A percentile compares a stretch with the other conserved stretches of the same genome.
phyloP scores from a whole-genome alignment of 2,888 invertebrate genomes.

The Dendrolimus houi region DNA sequence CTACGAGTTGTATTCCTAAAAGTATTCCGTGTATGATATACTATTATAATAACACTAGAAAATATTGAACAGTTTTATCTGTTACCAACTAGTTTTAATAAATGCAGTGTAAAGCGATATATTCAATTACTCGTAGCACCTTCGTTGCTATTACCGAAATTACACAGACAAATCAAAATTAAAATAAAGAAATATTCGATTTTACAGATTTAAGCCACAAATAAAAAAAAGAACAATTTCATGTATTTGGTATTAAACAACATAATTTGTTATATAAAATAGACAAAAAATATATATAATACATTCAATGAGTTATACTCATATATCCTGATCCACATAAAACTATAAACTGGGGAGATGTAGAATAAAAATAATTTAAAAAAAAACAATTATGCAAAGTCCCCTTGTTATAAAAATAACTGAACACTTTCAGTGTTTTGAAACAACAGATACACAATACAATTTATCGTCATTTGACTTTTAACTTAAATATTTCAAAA shows the following conservation, averaged over 20 bases:
- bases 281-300: conserved; percentile 29
- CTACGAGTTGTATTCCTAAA: conserved; percentile 23
- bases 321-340: conserved; percentile 11
- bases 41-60: background rate
- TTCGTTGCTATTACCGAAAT: conserved; percentile 51
- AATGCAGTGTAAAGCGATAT: background rate
- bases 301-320: conserved; percentile 56
- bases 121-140: conserved; percentile 5
- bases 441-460: conserved; percentile 32
- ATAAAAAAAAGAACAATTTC: conserved; percentile 41
- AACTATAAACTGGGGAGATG: conserved; percentile 13
- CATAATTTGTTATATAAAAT: conserved; percentile 45
- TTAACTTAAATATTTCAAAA: conserved; percentile 10
- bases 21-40: too few species aligned
- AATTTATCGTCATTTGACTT: conserved; percentile 52
- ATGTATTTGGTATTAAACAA: conserved; percentile 71
- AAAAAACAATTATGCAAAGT: conserved; percentile 29
- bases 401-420: conserved; percentile 20
- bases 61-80: conserved; percentile 1
- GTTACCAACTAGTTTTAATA: conserved; percentile 6
- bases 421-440: conserved; percentile 64
- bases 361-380: conserved; percentile 37
- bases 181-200: conserved; percentile 53
- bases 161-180: conserved; percentile 33
- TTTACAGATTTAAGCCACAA: conserved; percentile 54